phyloP scores from a whole-genome alignment of 2,797 vertebrate species.

The Molossus molossus region DNA sequence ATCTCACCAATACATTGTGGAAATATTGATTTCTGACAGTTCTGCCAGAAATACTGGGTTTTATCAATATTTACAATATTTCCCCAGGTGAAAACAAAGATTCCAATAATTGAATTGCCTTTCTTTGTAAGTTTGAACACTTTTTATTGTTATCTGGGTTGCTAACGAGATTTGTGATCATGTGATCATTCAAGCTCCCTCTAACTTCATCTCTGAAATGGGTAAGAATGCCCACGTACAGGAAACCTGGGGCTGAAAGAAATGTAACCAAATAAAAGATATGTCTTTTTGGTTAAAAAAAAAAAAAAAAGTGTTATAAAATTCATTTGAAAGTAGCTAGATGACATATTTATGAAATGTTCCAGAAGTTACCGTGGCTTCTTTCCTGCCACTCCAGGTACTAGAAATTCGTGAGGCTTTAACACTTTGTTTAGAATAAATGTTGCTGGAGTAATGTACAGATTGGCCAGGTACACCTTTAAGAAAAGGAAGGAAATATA shows the following conservation, averaged over 20 bases:
- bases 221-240: not conserved
- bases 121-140: not conserved
- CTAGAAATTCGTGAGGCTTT: not conserved
- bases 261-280: not conserved
- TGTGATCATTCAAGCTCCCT: not conserved
- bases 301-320: not conserved
- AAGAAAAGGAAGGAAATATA: not conserved
- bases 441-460: not conserved
- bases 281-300: not conserved
- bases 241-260: not conserved
- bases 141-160: not conserved
- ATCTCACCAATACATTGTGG: not conserved
- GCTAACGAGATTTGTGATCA: not conserved
- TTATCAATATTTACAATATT: not conserved
- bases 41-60: not conserved
- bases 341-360: not conserved
- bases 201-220: not conserved
- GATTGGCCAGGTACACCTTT: not conserved
- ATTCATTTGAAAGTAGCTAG: not conserved
- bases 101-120: not conserved
- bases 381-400: not conserved
- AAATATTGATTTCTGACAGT: constrained; percentile 16
- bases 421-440: constrained; percentile 27
- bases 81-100: not conserved
- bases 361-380: not conserved